phyloP scores from a whole-genome alignment of 2,113 vertebrate species.

The Egretta garzetta region DNA sequence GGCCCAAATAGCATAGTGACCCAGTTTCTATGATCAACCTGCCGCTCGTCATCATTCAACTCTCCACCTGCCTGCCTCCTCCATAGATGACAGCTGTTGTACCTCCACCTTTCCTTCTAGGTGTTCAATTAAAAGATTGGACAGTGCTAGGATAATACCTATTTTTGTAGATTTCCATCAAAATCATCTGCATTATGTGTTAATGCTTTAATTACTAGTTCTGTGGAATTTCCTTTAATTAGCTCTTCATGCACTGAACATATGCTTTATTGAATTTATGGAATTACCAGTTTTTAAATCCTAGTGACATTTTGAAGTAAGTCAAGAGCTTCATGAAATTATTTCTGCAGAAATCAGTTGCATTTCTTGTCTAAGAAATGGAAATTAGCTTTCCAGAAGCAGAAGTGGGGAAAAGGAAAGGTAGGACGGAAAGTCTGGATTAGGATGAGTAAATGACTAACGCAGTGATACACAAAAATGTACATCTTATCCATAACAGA shows the following conservation, averaged over 20 bases:
- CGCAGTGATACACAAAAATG: accelerated
- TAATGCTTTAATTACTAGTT: background rate
- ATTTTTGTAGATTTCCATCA: background rate
- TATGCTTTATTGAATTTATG: background rate
- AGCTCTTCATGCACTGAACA: background rate
- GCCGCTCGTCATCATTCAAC: background rate
- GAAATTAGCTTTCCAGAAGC: background rate
- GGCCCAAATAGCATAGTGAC: background rate
- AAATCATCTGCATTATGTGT: background rate
- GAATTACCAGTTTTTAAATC: background rate
- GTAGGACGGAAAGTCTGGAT: background rate
- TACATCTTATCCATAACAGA: background rate
- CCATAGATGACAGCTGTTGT: background rate
- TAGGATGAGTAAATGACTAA: background rate
- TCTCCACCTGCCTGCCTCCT: background rate
- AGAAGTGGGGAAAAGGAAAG: background rate
- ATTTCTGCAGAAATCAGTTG: background rate
- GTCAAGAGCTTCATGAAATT: background rate
- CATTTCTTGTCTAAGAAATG: background rate
- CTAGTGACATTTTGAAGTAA: background rate
- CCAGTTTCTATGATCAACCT: background rate
- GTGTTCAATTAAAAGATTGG: background rate
- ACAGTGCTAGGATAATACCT: background rate
- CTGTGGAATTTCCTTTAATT: background rate
- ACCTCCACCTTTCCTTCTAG: background rate